phyloP scores from a whole-genome alignment of 2,113 vertebrate genomes.

The Ceyx cyanopectus region DNA sequence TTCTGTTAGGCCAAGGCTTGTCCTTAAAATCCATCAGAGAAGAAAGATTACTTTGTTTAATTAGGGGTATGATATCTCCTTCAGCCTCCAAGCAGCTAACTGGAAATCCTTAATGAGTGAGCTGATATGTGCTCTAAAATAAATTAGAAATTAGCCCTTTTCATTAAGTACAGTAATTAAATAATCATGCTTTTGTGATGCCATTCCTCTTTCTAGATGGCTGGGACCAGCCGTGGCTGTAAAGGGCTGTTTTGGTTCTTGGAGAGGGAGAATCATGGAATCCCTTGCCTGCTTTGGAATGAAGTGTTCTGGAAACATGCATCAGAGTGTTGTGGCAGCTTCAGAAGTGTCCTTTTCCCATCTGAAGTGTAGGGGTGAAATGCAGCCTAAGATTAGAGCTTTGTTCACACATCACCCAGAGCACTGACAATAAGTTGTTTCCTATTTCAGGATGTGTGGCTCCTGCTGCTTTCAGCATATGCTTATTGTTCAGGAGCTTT shows the following conservation, averaged over 20 bases:
- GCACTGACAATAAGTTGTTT: not conserved
- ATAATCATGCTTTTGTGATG: not conserved
- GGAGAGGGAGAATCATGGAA: not conserved
- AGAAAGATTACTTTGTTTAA: not conserved
- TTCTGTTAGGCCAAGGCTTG: not conserved
- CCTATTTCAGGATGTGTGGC: not conserved
- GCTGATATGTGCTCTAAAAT: not conserved
- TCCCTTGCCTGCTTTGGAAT: not conserved
- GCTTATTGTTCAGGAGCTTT: not conserved
- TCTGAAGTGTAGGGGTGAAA: not conserved
- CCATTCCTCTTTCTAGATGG: not conserved
- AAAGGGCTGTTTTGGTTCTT: not conserved
- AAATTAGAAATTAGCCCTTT: not conserved
- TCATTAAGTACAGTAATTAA: not conserved
- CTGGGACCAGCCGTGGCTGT: not conserved
- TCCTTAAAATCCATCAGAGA: not conserved
- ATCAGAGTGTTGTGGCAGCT: not conserved
- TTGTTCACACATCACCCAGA: not conserved
- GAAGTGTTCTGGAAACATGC: fast-evolving
- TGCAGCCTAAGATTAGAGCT: not conserved
- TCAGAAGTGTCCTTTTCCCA: not conserved
- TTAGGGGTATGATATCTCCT: not conserved
- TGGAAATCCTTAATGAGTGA: not conserved
- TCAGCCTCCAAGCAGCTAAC: not conserved
- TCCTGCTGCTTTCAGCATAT: not conserved